Base-by-base conservation (phyloP, 2,113 vertebrate species). In the Aegotheles bennettii region DNA sequence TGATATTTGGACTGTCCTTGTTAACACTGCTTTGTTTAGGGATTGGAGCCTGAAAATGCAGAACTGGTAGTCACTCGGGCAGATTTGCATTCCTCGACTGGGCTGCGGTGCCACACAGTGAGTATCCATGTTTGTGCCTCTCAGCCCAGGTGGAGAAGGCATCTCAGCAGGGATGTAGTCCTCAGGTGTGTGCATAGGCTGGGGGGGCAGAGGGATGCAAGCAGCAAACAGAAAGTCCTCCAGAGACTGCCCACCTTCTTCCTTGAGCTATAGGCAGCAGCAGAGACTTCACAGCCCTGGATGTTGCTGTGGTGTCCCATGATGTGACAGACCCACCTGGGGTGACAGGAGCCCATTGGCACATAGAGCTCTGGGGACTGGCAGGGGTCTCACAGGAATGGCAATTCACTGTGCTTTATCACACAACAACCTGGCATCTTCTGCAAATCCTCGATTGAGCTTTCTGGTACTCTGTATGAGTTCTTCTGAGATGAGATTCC, bases 321-420 rank as follows among this genome's bases (percentile, higher is more conserved):
- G 21, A 0, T 6, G 16, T 0, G 1, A 4, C 4, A 12, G n/a
- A n/a, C n/a, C n/a, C n/a, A n/a, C 24, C 36, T 74, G 77, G 45
- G 50, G 16, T 65, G 59, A 13, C 53, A 25, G 0, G 0, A 81
- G 47, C 25, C 31, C 7, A 0, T 28, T 0, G 6, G 18, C 43
- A 24, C 24, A 1, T 4, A 10, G 45, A 42, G 59, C 64, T 83
- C 51, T 65, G 60, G 40, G 35, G 35, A 6, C 36, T 33, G 50
- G 4, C 35, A 36, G 59, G 24, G 67, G 56, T 68, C 61, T 59
- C 65, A 11, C 19, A 47, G 29, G 35, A 82, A 9, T 21, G 33
- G 6, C 26, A 18, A 42, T 70, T 75, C 20, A 1, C 0, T 1
- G 29, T 42, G 42, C 33, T 45, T 35, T 70, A 6, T 59, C 4